Evolutionary conservation across 1,140 invertebrate species (phyloP).

Genomic region (Euwallacea similis): DNA sequence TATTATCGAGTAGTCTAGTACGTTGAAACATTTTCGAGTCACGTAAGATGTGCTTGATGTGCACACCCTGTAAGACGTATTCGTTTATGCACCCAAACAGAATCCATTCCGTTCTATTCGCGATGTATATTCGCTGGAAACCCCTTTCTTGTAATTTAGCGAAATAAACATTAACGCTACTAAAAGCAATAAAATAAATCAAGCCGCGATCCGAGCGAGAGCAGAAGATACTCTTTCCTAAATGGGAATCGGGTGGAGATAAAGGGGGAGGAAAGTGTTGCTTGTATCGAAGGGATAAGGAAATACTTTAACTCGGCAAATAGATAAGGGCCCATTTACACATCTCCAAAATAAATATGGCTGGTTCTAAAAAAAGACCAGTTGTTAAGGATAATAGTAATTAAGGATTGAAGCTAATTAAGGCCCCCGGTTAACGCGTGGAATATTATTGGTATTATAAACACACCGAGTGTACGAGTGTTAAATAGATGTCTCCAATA

Average conservation of each 20-base stretch:
- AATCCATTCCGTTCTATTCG: slow-evolving; percentile 22
- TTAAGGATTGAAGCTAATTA: slow-evolving; percentile 35
- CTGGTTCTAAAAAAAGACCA: too few species aligned
- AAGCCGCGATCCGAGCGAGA: slow-evolving; percentile 48
- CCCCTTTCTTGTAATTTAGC: slow-evolving; percentile 55
- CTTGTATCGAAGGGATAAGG: slow-evolving; percentile 32
- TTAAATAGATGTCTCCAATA: slow-evolving; percentile 40
- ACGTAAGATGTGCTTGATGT: too few species aligned
- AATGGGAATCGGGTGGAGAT: slow-evolving; percentile 44
- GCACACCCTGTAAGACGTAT: too few species aligned
- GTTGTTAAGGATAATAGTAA: slow-evolving; percentile 5
- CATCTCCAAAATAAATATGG: too few species aligned
- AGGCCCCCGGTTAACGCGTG: slow-evolving; percentile 15
- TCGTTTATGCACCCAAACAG: neutral
- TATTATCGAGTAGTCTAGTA: too few species aligned
- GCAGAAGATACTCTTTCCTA: slow-evolving; percentile 45
- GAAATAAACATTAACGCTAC: slow-evolving; percentile 55
- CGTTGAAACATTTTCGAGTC: too few species aligned
- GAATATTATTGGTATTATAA: slow-evolving; percentile 25
- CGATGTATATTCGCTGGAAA: slow-evolving; percentile 44
- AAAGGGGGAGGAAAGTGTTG: slow-evolving; percentile 20
- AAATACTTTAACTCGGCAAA: slow-evolving; percentile 11
- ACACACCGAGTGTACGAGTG: slow-evolving; percentile 31
- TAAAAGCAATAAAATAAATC: slow-evolving; percentile 55
- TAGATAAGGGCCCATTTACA: slow-evolving; percentile 21